phyloP scores from a whole-genome alignment of 2,113 vertebrate genomes.

The Pachycephala philippinensis region DNA sequence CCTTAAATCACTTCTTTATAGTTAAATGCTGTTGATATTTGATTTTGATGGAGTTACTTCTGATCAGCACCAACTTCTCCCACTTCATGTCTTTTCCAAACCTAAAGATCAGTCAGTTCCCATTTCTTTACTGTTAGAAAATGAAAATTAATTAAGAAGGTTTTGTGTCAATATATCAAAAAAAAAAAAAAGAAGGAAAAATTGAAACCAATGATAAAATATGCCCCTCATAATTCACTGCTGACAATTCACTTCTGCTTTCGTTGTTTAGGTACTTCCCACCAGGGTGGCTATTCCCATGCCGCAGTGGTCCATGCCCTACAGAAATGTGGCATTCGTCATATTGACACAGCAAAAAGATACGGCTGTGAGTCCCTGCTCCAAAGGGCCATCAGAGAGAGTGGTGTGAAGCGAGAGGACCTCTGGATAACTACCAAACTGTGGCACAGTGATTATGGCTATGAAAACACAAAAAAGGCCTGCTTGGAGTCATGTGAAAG shows the following conservation, averaged over 20 bases:
- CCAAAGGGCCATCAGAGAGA: slow-evolving; percentile 68
- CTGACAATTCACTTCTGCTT: slow-evolving; percentile 5
- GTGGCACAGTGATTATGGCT: slow-evolving; percentile 77
- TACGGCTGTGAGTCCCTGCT: slow-evolving; percentile 76
- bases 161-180: neutral
- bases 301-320: slow-evolving; percentile 72
- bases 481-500: slow-evolving; percentile 72
- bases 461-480: slow-evolving; percentile 69
- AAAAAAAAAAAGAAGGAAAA: neutral
- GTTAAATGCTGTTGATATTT: neutral
- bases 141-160: neutral
- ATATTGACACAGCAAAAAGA: slow-evolving; percentile 78
- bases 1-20: neutral
- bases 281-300: slow-evolving; percentile 75
- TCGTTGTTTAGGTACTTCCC: slow-evolving; percentile 70
- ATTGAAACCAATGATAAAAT: neutral
- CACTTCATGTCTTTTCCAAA: neutral
- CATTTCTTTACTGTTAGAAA: neutral
- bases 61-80: neutral
- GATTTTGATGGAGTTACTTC: neutral
- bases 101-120: neutral
- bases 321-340: slow-evolving; percentile 70
- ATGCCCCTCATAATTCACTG: neutral
- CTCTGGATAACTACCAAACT: slow-evolving; percentile 84
- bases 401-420: slow-evolving; percentile 62